These are phyloP conservation scores for Zygogramma bicolorata DNA, from an alignment of 2,888 invertebrate species.

Conservation along the genomic window DNA sequence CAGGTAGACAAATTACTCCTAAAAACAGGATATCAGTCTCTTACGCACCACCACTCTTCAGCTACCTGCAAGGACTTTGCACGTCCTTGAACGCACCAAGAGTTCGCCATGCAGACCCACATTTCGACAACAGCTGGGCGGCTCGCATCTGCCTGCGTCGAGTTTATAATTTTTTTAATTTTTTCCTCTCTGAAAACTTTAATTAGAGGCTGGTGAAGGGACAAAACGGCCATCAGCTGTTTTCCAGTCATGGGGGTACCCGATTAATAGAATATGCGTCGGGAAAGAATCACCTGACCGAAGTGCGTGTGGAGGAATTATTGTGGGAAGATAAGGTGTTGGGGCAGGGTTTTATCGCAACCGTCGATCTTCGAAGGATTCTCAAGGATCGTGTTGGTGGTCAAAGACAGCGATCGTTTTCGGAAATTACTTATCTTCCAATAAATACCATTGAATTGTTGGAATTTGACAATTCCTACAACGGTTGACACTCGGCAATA, in stretches of 20 bases:
- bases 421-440: no score
- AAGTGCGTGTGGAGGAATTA: neutral
- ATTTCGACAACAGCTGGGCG: conserved; percentile 41
- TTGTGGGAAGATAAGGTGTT: neutral
- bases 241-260: conserved; percentile 28
- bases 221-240: conserved; percentile 32
- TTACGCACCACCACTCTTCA: conserved; percentile 15
- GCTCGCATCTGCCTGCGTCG: conserved; percentile 26
- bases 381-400: no score
- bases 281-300: neutral
- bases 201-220: conserved; percentile 33
- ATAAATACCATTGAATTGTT: no score
- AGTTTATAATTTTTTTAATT: no score
- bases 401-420: no score
- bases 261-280: neutral
- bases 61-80: conserved; percentile 35
- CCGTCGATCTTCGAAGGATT: no score
- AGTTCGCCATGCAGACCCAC: conserved; percentile 34
- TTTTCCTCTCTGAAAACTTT: conserved; percentile 28
- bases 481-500: no score
- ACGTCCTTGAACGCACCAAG: conserved; percentile 36
- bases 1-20: conserved; percentile 37
- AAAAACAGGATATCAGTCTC: conserved; percentile 30
- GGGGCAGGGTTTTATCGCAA: neutral
- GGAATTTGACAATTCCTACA: no score